phyloP scores from a whole-genome alignment of 2,888 invertebrate genomes.

The Tromatobia lineatoria region DNA sequence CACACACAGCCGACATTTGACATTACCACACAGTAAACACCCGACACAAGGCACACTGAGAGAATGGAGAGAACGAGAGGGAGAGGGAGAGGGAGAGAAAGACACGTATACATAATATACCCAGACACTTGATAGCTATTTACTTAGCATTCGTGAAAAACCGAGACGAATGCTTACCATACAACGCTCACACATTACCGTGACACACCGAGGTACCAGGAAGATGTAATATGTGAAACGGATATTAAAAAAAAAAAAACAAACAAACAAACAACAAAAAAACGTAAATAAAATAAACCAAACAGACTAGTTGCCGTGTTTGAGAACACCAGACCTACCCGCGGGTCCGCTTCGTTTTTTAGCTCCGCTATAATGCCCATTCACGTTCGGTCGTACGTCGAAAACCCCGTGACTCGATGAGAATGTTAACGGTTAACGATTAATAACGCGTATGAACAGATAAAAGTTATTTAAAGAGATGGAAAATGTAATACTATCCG shows the following conservation, averaged over 20 bases:
- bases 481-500: neutral
- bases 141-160: slow-evolving; percentile 83
- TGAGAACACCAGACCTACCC: slow-evolving; percentile 84
- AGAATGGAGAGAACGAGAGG: slow-evolving; percentile 70
- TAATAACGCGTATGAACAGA: slow-evolving; percentile 64
- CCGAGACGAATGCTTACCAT: slow-evolving; percentile 72
- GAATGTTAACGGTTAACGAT: slow-evolving; percentile 60
- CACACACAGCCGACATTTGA: slow-evolving; percentile 32
- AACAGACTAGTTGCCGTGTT: slow-evolving; percentile 77
- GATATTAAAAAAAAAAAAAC: slow-evolving; percentile 68
- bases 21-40: slow-evolving; percentile 59
- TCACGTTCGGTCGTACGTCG: slow-evolving; percentile 65
- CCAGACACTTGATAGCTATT: slow-evolving; percentile 69
- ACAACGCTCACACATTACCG: slow-evolving; percentile 71
- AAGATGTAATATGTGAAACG: slow-evolving; percentile 75
- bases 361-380: slow-evolving; percentile 72
- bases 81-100: slow-evolving; percentile 70
- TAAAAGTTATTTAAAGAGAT: slow-evolving; percentile 42
- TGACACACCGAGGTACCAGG: slow-evolving; percentile 74
- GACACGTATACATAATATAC: slow-evolving; percentile 77
- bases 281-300: slow-evolving; percentile 77
- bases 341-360: slow-evolving; percentile 85
- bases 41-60: slow-evolving; percentile 53
- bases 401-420: slow-evolving; percentile 67
- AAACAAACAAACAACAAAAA: slow-evolving; percentile 75